Conservation (phyloP, 2,797 vertebrate genomes). For the Alauda arvensis region DNA sequence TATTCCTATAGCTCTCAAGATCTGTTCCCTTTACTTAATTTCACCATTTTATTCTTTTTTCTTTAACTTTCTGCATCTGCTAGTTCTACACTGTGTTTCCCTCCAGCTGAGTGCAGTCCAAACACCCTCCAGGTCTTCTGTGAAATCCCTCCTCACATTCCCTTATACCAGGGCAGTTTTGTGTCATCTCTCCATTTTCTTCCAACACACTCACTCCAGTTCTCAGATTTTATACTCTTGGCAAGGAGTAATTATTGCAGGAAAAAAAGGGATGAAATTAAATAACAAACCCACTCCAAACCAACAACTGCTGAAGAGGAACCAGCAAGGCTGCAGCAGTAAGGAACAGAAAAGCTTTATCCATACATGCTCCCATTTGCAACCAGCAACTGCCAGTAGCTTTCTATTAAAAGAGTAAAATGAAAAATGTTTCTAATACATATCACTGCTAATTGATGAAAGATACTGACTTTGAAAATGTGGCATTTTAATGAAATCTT, state of each 20-base stretch:
- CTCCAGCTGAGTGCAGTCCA: not conserved
- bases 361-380: not conserved
- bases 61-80: not conserved
- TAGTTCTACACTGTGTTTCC: not conserved
- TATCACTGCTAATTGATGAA: not conserved
- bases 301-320: not conserved
- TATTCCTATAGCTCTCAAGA: not conserved
- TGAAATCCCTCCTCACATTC: not conserved
- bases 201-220: not conserved
- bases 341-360: not conserved
- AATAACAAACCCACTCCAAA: not conserved
- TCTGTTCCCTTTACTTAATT: not conserved
- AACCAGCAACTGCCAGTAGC: not conserved
- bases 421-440: not conserved
- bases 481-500: not conserved
- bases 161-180: not conserved
- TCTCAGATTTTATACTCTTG: constrained; percentile 1
- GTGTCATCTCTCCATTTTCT: not conserved
- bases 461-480: not conserved
- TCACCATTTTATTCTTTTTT: not conserved
- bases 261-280: not conserved
- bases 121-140: not conserved
- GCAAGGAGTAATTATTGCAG: not conserved
- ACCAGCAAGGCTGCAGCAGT: not conserved
- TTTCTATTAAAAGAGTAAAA: not conserved